Evolutionary conservation across 1,140 invertebrate genomes (phyloP).

Genomic region (Whitmania pigra): DNA sequence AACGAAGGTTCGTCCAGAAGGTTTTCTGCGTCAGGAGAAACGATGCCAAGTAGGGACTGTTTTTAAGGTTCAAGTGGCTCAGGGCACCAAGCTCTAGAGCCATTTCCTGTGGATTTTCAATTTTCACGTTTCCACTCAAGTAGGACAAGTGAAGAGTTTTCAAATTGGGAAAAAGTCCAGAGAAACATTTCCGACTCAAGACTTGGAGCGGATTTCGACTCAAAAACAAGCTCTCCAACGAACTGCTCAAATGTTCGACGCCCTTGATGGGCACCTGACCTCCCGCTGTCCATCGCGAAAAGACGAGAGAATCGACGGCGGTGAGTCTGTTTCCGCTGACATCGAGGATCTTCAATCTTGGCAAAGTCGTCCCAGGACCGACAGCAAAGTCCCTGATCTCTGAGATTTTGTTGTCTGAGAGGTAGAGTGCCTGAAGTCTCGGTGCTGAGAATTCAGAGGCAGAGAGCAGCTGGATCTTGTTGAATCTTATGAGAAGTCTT

Average conservation of each 20-base stretch:
- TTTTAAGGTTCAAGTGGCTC: neutral
- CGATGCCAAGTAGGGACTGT: neutral
- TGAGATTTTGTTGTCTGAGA: neutral
- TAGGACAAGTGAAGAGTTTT: neutral
- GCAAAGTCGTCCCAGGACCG: neutral
- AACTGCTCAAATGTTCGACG: neutral
- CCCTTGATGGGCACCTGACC: neutral
- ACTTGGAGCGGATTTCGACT: neutral
- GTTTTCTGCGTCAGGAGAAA: neutral
- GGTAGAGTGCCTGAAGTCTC: neutral
- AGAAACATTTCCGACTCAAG: neutral
- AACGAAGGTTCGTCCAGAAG: neutral
- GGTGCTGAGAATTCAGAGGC: conserved; percentile 20
- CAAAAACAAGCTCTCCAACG: conserved; percentile 1
- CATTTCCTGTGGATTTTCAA: neutral
- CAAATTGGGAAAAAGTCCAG: neutral
- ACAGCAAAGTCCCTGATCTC: neutral
- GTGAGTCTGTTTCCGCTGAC: neutral
- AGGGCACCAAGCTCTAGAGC: neutral
- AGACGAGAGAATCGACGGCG: neutral
- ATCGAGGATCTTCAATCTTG: neutral
- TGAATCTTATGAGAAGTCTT: conserved; percentile 52
- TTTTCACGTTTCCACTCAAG: neutral
- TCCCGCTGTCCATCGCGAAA: neutral
- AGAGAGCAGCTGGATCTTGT: conserved; percentile 48